Evolutionary conservation across 2,888 invertebrate genomes (phyloP).

Genomic region (Drosophila testacea): DNA sequence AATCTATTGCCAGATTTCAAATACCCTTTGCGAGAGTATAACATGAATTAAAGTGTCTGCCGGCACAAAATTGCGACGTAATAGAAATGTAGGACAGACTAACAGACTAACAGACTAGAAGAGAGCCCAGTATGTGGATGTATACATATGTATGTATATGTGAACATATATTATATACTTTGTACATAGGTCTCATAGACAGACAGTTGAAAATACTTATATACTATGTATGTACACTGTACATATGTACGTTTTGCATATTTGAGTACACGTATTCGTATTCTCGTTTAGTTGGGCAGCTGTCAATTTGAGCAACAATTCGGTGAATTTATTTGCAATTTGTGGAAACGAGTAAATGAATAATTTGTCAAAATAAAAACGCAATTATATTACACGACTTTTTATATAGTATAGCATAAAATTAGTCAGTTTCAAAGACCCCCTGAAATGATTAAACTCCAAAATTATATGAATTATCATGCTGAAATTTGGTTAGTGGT

Average conservation of each 20-base stretch:
- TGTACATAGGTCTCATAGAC: conserved; percentile 16
- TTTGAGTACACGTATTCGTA: conserved; percentile 16
- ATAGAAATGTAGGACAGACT: conserved; percentile 41
- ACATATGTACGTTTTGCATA: background rate
- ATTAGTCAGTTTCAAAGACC: background rate
- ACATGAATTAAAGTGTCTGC: conserved; percentile 39
- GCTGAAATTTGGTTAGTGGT: too few relatives aligned
- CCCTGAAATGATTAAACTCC: too few relatives aligned
- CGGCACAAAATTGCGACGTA: conserved; percentile 55
- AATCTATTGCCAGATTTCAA: background rate
- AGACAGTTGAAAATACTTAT: background rate
- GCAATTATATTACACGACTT: background rate
- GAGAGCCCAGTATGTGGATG: conserved; percentile 16
- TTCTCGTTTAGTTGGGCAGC: conserved; percentile 35
- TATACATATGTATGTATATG: background rate
- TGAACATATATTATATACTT: background rate
- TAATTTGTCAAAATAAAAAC: background rate
- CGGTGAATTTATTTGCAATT: conserved; percentile 2
- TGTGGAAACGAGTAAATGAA: conserved; percentile 7
- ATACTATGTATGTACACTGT: too few relatives aligned
- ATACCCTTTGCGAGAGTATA: background rate
- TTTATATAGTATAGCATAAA: background rate
- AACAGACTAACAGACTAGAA: conserved; percentile 1
- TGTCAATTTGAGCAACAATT: conserved; percentile 35
- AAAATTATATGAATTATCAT: too few relatives aligned